phyloP scores from a whole-genome alignment of 2,888 invertebrate species.

The Podotricha telesiphe region DNA sequence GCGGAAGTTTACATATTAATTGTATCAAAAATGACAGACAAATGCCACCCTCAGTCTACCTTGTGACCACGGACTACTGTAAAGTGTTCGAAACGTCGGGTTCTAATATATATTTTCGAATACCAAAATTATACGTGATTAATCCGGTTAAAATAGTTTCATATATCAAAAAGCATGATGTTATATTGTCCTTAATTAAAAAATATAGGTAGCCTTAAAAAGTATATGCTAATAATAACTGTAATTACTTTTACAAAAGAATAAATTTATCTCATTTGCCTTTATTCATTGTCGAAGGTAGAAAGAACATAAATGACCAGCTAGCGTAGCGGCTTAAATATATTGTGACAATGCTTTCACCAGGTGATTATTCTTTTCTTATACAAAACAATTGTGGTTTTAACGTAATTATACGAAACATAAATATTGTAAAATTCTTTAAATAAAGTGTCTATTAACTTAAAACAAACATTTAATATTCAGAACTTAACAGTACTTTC shows the following conservation, averaged over 20 bases:
- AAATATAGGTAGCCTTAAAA: no score
- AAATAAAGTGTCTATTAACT: not conserved
- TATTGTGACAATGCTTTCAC: not conserved
- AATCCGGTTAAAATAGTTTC: no score
- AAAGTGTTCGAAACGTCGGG: no score
- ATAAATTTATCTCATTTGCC: not conserved
- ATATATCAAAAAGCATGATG: no score
- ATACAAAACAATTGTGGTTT: not conserved
- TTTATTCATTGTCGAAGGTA: not conserved
- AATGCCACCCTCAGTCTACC: no score
- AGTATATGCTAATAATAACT: not conserved
- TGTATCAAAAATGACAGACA: no score
- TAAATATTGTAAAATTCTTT: not conserved
- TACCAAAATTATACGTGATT: no score
- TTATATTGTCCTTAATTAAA: no score
- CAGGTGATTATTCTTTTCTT: not conserved
- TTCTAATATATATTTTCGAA: no score
- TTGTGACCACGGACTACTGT: no score
- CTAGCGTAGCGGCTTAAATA: not conserved
- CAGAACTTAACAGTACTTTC: no score
- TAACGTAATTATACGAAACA: not conserved
- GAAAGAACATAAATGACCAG: conserved; percentile 4
- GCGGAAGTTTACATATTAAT: no score
- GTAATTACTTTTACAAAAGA: not conserved
- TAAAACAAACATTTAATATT: not conserved